Conservation (phyloP, 1,140 invertebrate species). For the Brachionus asplanchnoidis region DNA sequence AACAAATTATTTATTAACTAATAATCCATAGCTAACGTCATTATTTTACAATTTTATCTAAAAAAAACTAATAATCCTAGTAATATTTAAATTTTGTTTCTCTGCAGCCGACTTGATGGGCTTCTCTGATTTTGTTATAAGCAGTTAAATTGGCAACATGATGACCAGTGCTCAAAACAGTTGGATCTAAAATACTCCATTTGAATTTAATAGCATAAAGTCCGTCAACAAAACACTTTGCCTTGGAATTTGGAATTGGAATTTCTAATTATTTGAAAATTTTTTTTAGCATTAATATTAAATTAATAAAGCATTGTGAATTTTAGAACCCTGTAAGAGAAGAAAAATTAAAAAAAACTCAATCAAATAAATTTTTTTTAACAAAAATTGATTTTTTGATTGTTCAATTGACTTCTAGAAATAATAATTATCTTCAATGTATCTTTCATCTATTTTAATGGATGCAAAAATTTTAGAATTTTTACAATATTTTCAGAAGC, state of each 20-base stretch:
- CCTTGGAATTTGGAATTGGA: background rate
- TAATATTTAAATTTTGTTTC: constrained; percentile 14
- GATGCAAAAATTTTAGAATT: too few species aligned
- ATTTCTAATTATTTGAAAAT: background rate
- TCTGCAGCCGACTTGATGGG: constrained; percentile 18
- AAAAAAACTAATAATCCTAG: background rate
- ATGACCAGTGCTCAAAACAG: constrained; percentile 19
- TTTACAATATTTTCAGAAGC: too few species aligned
- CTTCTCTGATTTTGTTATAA: background rate
- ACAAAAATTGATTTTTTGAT: too few species aligned
- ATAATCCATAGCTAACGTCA: background rate
- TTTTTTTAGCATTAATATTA: too few species aligned
- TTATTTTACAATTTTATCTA: background rate
- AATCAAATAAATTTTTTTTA: too few species aligned
- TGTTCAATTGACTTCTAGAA: too few species aligned
- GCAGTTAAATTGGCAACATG: background rate
- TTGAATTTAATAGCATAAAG: constrained; percentile 15
- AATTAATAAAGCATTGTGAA: too few species aligned
- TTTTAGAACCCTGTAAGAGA: too few species aligned
- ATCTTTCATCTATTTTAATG: too few species aligned
- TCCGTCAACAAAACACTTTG: constrained; percentile 13
- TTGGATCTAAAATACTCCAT: constrained; percentile 30
- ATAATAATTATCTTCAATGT: too few species aligned
- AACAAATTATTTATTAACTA: background rate
- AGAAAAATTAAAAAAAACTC: too few species aligned